These are phyloP conservation scores for Drosophila demipolita DNA, from an alignment of 2,888 invertebrate genomes.

Conservation along the genomic window DNA sequence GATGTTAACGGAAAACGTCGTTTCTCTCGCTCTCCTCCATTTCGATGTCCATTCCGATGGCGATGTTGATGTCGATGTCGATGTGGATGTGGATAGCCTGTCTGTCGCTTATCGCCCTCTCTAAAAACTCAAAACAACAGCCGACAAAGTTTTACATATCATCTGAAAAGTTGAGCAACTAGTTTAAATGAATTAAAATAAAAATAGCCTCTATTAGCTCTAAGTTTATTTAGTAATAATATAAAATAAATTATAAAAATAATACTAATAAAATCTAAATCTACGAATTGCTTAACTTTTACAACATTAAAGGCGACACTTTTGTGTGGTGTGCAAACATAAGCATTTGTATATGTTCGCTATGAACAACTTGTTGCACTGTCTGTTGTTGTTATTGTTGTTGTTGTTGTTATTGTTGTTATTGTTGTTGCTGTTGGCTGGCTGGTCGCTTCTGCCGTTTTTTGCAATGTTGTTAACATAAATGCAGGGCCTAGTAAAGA, in stretches of 20 bases:
- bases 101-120: conserved; percentile 17
- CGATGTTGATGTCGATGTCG: conserved; percentile 41
- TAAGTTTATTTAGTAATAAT: neutral
- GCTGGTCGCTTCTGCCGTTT: conserved; percentile 34
- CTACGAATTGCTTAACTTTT: neutral
- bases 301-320: conserved; percentile 13
- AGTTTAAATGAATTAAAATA: neutral
- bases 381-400: conserved; percentile 20
- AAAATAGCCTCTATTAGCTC: neutral
- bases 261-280: neutral
- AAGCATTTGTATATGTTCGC: conserved; percentile 13
- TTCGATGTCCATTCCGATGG: conserved; percentile 32
- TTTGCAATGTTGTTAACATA: conserved; percentile 55
- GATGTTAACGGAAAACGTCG: conserved; percentile 85
- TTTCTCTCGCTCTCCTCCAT: conserved; percentile 54
- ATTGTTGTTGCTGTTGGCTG: conserved; percentile 10
- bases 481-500: conserved; percentile 48
- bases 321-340: conserved; percentile 58
- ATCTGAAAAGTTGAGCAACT: neutral
- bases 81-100: conserved; percentile 48
- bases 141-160: conserved; percentile 25
- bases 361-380: conserved; percentile 59
- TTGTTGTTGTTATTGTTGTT: conserved; percentile 15
- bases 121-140: conserved; percentile 15
- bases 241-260: neutral